These are phyloP conservation scores for Cotesia vestalis DNA, from an alignment of 1,140 invertebrate genomes.

Conservation along the genomic window DNA sequence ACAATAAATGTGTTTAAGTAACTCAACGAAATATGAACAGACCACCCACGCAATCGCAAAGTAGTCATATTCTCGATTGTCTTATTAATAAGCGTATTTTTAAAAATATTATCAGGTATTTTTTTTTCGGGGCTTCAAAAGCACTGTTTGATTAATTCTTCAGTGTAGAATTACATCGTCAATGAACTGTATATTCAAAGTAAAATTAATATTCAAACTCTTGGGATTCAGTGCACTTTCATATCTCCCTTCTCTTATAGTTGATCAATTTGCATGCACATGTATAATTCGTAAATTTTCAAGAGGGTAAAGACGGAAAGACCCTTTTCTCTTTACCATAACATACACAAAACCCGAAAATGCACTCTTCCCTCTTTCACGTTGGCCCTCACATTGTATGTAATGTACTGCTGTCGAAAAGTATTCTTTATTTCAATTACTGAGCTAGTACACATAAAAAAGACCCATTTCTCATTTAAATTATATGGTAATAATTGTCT, in stretches of 20 bases:
- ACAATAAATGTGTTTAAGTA: too few species aligned
- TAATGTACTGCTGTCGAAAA: not conserved
- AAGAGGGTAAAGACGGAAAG: slow-evolving; percentile 29
- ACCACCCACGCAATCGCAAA: too few species aligned
- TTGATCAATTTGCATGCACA: slow-evolving; percentile 45
- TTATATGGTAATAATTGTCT: not conserved
- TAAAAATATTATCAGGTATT: too few species aligned
- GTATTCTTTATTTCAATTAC: slow-evolving; percentile 8
- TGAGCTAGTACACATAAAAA: not conserved
- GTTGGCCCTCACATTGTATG: slow-evolving; percentile 3
- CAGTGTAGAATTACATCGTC: not conserved
- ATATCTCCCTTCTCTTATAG: not conserved
- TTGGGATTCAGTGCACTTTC: not conserved
- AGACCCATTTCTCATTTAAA: too few species aligned
- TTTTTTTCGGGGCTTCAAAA: too few species aligned
- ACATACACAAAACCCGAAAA: not conserved
- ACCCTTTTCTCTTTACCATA: slow-evolving; percentile 12
- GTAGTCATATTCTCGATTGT: too few species aligned
- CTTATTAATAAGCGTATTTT: too few species aligned
- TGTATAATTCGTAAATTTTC: slow-evolving; percentile 55
- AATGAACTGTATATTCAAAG: not conserved
- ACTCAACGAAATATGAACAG: too few species aligned
- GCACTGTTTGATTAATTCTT: too few species aligned
- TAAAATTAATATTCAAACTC: slow-evolving; percentile 34
- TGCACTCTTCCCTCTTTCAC: slow-evolving; percentile 27